phyloP scores from a whole-genome alignment of 2,797 vertebrate genomes.

The Gouania willdenowi region DNA sequence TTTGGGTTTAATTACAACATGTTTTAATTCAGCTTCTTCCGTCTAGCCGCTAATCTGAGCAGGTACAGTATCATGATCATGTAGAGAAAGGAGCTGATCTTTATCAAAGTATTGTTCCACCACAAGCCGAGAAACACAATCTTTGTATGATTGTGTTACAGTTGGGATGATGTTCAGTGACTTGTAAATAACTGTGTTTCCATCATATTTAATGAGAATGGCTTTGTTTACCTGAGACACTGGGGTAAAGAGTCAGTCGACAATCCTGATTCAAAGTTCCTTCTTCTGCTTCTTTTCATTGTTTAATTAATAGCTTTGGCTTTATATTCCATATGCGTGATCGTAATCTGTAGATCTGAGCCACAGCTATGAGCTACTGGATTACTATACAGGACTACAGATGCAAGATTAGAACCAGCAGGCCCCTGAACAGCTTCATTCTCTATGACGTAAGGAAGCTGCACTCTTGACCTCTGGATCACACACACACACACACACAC shows the following conservation, averaged over 20 bases:
- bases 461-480: too few relatives aligned
- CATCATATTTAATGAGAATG: not conserved
- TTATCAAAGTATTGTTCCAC: conserved; percentile 13
- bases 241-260: conserved; percentile 4
- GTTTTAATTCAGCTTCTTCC: conserved; percentile 30
- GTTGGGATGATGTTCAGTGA: conserved; percentile 6
- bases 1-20: conserved; percentile 17
- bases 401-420: too few relatives aligned
- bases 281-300: not conserved
- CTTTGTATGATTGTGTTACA: conserved; percentile 13
- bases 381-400: not conserved
- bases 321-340: conserved; percentile 1
- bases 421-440: too few relatives aligned
- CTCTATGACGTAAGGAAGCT: too few relatives aligned
- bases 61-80: too few relatives aligned
- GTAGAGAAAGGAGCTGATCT: conserved; percentile 15
- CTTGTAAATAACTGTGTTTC: conserved; percentile 10
- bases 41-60: conserved; percentile 31
- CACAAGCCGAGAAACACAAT: conserved; percentile 4
- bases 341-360: not conserved
- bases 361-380: not conserved
- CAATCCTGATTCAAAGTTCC: not conserved
- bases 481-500: too few relatives aligned
- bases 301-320: conserved; percentile 19
- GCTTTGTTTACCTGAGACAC: conserved; percentile 1